Evolutionary conservation across 2,797 vertebrate genomes (phyloP).

Genomic region (Hapalemur alaotrensis): DNA sequence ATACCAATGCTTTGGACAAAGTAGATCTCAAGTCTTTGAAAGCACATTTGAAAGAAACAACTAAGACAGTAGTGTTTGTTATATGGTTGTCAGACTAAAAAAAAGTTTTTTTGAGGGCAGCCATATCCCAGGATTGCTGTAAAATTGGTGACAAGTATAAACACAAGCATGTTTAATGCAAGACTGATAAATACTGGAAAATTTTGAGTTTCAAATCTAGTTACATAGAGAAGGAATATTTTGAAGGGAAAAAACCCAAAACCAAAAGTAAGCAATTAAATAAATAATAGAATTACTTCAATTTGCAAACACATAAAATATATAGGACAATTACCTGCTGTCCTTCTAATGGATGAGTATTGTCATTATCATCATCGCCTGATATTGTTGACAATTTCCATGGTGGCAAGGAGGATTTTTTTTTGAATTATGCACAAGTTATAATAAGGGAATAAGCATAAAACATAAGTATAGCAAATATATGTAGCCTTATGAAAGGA

Average conservation of each 20-base stretch:
- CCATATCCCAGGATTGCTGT: neutral
- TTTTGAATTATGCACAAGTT: neutral
- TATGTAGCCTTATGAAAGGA: neutral
- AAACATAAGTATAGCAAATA: neutral
- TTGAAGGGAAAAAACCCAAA: neutral
- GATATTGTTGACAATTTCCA: neutral
- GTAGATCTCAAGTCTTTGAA: neutral
- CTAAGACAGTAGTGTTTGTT: neutral
- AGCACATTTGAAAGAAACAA: neutral
- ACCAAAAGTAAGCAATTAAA: neutral
- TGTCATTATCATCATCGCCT: neutral
- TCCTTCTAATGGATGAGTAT: neutral
- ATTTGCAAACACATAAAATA: neutral
- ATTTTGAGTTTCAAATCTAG: neutral
- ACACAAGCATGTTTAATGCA: neutral
- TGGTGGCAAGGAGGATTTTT: neutral
- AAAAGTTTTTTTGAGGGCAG: rapidly evolving
- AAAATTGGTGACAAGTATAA: neutral
- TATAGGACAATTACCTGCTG: neutral
- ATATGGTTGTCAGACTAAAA: neutral
- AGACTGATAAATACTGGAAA: neutral
- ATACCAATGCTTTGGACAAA: neutral
- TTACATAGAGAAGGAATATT: neutral
- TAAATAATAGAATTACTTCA: neutral
- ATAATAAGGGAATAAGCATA: neutral